Percentiles rank a stretch among this genome's conserved stretches.
phyloP scores from a whole-genome alignment of 2,888 invertebrate genomes.

The Cephus runcator region DNA sequence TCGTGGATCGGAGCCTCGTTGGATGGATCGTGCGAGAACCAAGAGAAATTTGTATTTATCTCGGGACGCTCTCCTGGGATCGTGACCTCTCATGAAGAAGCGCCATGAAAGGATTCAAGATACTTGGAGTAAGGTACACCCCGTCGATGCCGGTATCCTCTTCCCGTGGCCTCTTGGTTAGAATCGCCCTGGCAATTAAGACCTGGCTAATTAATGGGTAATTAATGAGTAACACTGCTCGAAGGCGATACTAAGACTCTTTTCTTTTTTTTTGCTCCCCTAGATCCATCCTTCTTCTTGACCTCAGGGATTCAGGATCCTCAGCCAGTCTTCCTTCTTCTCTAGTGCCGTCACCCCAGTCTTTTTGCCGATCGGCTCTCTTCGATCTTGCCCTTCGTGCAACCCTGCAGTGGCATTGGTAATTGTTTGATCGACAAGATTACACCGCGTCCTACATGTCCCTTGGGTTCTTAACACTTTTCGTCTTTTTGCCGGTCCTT shows the following conservation, averaged over 20 bases:
- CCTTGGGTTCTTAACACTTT: slow-evolving; percentile 47
- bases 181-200: slow-evolving; percentile 52
- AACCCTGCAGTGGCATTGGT: slow-evolving; percentile 55
- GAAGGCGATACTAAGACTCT: slow-evolving; percentile 46
- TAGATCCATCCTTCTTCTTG: background rate
- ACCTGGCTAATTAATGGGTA: slow-evolving; percentile 63
- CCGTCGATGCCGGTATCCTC: background rate
- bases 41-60: background rate
- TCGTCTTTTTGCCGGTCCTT: slow-evolving; percentile 28
- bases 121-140: background rate
- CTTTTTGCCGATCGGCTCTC: slow-evolving; percentile 9
- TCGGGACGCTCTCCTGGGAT: background rate
- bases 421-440: slow-evolving; percentile 66
- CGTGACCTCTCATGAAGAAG: background rate
- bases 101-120: background rate
- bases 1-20: background rate
- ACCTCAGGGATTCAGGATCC: background rate
- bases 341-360: slow-evolving; percentile 20
- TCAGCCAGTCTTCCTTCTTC: slow-evolving; percentile 24
- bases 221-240: slow-evolving; percentile 62
- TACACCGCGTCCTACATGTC: slow-evolving; percentile 63
- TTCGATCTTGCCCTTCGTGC: slow-evolving; percentile 17
- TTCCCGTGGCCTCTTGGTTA: background rate
- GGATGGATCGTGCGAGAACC: background rate
- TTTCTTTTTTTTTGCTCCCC: background rate